Base-by-base conservation (phyloP, 2,113 vertebrate genomes). In the Turnix velox region DNA sequence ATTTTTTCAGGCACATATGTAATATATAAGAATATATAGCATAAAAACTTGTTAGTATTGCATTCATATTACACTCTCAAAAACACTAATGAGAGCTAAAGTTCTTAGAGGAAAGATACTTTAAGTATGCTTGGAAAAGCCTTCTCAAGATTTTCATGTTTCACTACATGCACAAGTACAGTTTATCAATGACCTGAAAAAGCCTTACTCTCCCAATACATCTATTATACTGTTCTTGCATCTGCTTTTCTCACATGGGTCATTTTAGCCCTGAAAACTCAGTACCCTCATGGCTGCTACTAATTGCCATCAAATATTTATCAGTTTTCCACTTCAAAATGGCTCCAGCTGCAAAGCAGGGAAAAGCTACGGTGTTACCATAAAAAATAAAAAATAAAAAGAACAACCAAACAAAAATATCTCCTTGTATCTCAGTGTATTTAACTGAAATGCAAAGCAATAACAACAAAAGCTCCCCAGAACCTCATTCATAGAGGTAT, bases 291-390 rank as follows among this genome's bases (percentile, higher is more conserved):
- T 2, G 52, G 69, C 68, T 95, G 48, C 89, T 72, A 76, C 83
- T 76, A 91, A 92, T n/a, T 85, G 49, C 63, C 79, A 96, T 95
- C 55, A 97, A 97, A 93, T 94, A 95, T 92, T 96, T 84, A 96
- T 81, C 48, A 16, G 45, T 68, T 51, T 85, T 84, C 88, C 83
- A 94, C 84, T 93, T 94, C 13, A 61, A 92, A 96, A 93, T 18
- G 83, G 62, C 78, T 73, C 46, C 63, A 88, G 90, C 33, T 92
- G 88, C 65, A 90, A 92, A 90, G 48, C 43, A 57, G 28, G 6
- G 28, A 59, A 86, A 74, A 71, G 22, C 46, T 74, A 40, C 7
- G 18, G 18, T 37, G 71, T 22, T 39, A 58, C 10, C 22, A 67
- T n/a, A 31, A n/a, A 86, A 95, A 82, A 87, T 43, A 31, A 18